These are phyloP conservation scores for Nanorana parkeri DNA, from an alignment of 2,113 vertebrate genomes.

Conservation along the genomic window DNA sequence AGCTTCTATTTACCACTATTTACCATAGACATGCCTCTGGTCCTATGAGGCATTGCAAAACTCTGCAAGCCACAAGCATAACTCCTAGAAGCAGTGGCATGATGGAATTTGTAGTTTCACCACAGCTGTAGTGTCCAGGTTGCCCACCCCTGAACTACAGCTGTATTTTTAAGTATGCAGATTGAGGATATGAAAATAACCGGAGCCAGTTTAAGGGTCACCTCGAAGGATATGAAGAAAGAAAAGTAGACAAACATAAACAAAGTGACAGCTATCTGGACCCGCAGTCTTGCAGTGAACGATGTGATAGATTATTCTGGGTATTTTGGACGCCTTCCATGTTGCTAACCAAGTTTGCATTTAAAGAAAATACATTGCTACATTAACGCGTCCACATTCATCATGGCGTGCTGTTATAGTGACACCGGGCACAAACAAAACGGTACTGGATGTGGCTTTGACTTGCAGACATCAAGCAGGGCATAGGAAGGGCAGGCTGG, in stretches of 20 bases:
- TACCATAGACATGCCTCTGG: no score
- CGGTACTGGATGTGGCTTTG: constrained; percentile 22
- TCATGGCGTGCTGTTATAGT: constrained; percentile 1
- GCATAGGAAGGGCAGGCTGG: constrained; percentile 53
- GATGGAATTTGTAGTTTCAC: no score
- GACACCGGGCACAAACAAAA: constrained; percentile 20
- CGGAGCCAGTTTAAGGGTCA: background rate
- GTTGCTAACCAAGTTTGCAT: constrained; percentile 15
- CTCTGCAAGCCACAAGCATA: no score
- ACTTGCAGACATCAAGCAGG: constrained; percentile 38
- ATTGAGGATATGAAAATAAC: background rate
- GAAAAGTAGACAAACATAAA: background rate
- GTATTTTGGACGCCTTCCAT: constrained; percentile 6
- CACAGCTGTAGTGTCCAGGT: no score
- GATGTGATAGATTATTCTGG: constrained; percentile 15
- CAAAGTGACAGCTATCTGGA: constrained; percentile 19
- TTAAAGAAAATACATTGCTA: constrained; percentile 3
- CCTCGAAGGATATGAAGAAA: background rate
- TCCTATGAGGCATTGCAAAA: no score
- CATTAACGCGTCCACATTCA: constrained; percentile 29
- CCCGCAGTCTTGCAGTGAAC: background rate
- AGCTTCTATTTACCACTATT: no score
- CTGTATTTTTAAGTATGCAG: background rate
- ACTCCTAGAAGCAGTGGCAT: no score
- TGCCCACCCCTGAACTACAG: background rate